Evolutionary conservation across 2,113 vertebrate genomes (phyloP).

Genomic region (Osmerus eperlanus): DNA sequence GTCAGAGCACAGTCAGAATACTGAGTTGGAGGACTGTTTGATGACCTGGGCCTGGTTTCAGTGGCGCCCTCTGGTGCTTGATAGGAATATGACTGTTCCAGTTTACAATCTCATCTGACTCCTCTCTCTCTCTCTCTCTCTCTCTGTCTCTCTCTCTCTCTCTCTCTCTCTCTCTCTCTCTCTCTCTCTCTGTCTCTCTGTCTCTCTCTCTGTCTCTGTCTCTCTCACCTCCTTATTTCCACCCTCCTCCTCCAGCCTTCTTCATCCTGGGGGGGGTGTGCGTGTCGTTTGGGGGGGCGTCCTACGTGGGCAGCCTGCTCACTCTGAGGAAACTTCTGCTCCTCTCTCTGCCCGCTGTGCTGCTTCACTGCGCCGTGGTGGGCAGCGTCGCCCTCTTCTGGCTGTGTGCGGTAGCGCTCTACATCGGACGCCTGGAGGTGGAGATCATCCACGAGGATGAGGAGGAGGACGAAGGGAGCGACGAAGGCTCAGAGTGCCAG

Average conservation of each 20-base stretch:
- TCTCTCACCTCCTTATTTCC: neutral
- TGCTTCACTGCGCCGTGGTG: constrained; percentile 71
- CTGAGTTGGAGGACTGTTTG: too few relatives aligned
- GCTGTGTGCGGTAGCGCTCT: constrained; percentile 86
- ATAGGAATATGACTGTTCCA: neutral
- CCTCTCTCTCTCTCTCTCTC: neutral
- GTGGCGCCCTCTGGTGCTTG: too few relatives aligned
- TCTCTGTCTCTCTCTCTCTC: neutral
- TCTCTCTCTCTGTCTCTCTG: neutral
- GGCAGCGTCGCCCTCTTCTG: constrained; percentile 78
- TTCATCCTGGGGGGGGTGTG: constrained; percentile 84
- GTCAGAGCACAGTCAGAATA: too few relatives aligned
- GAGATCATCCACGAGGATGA: constrained; percentile 79
- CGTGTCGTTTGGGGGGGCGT: constrained; percentile 77
- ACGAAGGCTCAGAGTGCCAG: constrained; percentile 52
- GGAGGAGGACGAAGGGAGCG: constrained; percentile 56
- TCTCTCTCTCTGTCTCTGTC: neutral
- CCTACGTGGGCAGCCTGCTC: constrained; percentile 77
- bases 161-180: too few relatives aligned
- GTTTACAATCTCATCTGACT: neutral
- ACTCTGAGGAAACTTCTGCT: constrained; percentile 80
- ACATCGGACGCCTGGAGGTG: constrained; percentile 84
- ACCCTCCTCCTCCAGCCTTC: constrained; percentile 70
- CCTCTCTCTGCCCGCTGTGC: constrained; percentile 71
- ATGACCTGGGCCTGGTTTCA: too few relatives aligned